Base-by-base conservation (phyloP, 2,113 vertebrate species). In the Leiothrix lutea region DNA sequence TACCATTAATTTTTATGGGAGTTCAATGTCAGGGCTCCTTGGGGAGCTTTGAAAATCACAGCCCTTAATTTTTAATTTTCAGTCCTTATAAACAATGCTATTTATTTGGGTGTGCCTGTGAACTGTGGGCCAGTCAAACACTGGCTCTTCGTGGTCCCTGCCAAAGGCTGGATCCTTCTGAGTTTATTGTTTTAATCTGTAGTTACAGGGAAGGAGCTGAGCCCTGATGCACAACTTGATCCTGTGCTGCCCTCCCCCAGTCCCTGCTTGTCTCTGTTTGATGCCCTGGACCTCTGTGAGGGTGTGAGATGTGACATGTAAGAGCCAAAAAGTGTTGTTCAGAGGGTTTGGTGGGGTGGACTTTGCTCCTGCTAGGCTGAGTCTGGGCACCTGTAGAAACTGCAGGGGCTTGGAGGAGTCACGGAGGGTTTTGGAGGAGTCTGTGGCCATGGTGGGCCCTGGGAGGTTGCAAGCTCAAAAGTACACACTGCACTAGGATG, bases 51-150 rank as follows among this genome's bases (percentile, higher is more conserved):
- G 93, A 88, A 93, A 96, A 93, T 96, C 92, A 74, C 90, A 81
- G 90, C 88, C 82, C 86, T 94, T 95, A 66, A 82, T 90, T 96
- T 96, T 88, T 92, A 88, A 92, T 96, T 92, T 94, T 94, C 90
- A 83, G 80, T 48, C 88, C 82, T 92, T 95, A 92, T 78, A 94
- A 97, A 96, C 93, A 93, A 90, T 90, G 88, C 90, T 92, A 66
- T 97, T 96, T 93, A 80, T 95, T 74, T 95, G 96, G 95, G 95
- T 93, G 96, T 96, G 94, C 74, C 93, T 94, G 71, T 29, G 82
- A 95, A 79, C 93, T 45, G 90, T 78, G 90, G 75, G 92, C 85
- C 40, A 44, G 82, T 90, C 92, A 80, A 73, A 86, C 82, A 36
- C 38, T 8, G 8, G n/a, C 36, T 80, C 75, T 80, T 67, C 33